These are phyloP conservation scores for Misgurnus mizolepis DNA, from an alignment of 2,113 vertebrate genomes.

Conservation along the genomic window DNA sequence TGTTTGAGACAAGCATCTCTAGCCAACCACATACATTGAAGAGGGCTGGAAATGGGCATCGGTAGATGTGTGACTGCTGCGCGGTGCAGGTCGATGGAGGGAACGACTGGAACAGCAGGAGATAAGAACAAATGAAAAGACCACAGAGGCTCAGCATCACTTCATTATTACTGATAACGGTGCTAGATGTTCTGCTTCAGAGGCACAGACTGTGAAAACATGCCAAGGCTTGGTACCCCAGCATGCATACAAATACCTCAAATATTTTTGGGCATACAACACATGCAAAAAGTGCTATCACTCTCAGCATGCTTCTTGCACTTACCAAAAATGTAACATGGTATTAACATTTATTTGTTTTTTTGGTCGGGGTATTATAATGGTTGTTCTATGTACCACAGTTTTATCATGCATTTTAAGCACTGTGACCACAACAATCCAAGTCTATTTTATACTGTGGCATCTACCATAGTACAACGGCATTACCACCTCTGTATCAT, in stretches of 20 bases:
- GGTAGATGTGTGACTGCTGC: not conserved
- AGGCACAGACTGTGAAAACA: slow-evolving; percentile 8
- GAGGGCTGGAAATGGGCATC: slow-evolving; percentile 29
- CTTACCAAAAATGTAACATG: not conserved
- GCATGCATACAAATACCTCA: slow-evolving; percentile 12
- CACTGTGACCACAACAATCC: too few species aligned
- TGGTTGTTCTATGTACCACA: too few species aligned
- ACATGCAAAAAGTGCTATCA: too few species aligned
- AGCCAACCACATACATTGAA: slow-evolving; percentile 20
- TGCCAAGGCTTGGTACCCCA: slow-evolving; percentile 8
- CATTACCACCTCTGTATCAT: too few species aligned
- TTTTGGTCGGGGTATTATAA: too few species aligned
- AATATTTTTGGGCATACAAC: too few species aligned
- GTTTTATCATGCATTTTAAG: too few species aligned
- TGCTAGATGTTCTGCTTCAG: slow-evolving; percentile 11
- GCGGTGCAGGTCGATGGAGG: slow-evolving; percentile 20
- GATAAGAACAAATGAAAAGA: slow-evolving; percentile 44
- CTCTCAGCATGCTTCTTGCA: not conserved
- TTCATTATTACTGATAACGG: slow-evolving; percentile 27
- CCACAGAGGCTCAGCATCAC: slow-evolving; percentile 35
- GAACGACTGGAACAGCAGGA: slow-evolving; percentile 25
- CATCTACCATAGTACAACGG: not conserved
- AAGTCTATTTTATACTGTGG: too few species aligned
- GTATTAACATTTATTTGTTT: not conserved
- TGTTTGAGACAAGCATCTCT: not conserved